phyloP scores from a whole-genome alignment of 2,888 invertebrate species.

The Ophion ellenae region DNA sequence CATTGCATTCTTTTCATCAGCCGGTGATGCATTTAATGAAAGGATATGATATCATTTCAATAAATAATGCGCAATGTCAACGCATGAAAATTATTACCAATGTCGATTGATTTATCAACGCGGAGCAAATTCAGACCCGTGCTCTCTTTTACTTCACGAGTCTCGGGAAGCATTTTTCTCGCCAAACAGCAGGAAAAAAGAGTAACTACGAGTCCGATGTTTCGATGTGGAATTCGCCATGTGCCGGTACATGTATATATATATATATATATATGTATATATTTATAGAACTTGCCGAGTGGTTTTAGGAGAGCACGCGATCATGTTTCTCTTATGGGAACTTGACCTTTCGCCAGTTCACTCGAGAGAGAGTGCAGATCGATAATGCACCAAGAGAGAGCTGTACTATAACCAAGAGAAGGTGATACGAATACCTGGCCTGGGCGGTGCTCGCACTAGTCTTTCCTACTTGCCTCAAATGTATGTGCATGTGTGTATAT shows the following conservation, averaged over 20 bases:
- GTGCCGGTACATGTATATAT: background rate
- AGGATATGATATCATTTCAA: background rate
- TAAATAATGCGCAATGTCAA: background rate
- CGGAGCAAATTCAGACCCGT: background rate
- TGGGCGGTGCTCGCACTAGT: conserved; percentile 56
- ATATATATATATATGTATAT: background rate
- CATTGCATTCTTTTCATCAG: background rate
- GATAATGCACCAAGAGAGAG: conserved; percentile 60
- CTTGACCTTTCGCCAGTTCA: conserved; percentile 69
- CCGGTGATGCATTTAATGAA: background rate
- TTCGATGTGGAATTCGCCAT: background rate
- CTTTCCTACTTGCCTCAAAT: conserved; percentile 17
- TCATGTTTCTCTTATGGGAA: conserved; percentile 69
- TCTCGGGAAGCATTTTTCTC: background rate
- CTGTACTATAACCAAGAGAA: conserved; percentile 56
- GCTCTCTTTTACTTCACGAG: background rate
- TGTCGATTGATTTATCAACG: background rate
- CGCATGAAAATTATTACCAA: background rate
- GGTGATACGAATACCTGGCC: conserved; percentile 63
- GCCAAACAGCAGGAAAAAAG: background rate
- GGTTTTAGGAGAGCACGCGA: conserved; percentile 64
- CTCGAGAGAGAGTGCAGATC: conserved; percentile 57
- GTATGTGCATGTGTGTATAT: conserved; percentile 3
- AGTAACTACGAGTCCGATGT: background rate
- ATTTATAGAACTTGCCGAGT: conserved; percentile 43